These are phyloP conservation scores for Empidonax alnorum DNA, from an alignment of 2,113 vertebrate genomes.

Conservation along the genomic window DNA sequence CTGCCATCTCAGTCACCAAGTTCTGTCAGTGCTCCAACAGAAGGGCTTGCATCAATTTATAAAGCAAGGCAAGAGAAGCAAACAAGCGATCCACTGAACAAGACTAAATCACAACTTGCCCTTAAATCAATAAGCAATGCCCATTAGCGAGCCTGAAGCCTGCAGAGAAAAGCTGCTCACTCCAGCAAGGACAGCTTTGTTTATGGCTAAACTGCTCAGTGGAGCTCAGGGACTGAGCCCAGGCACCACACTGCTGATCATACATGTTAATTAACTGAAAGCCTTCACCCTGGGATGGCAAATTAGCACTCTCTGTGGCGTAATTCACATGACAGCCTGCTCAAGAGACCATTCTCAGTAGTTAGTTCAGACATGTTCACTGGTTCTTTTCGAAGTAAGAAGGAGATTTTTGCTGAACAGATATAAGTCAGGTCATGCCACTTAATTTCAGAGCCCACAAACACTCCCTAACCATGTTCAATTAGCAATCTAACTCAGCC, in stretches of 20 bases:
- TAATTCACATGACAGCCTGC: not conserved
- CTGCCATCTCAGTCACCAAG: not conserved
- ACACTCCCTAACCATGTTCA: not conserved
- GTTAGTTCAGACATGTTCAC: not conserved
- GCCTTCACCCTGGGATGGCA: not conserved
- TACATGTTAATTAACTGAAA: not conserved
- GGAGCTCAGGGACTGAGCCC: not conserved
- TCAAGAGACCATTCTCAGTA: not conserved
- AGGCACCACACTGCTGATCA: not conserved
- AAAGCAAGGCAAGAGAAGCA: not conserved
- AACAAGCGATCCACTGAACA: not conserved
- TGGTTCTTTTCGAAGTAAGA: not conserved
- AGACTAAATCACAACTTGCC: not conserved
- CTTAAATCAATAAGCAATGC: not conserved
- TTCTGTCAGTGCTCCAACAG: not conserved
- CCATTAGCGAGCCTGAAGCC: not conserved
- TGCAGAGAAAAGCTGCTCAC: conserved; percentile 5
- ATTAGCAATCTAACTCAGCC: not conserved
- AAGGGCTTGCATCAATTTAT: not conserved
- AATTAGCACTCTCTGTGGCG: conserved; percentile 9
- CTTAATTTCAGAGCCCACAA: not conserved
- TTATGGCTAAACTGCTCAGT: not conserved
- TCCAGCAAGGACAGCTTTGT: not conserved
- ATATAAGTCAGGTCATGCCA: not conserved
- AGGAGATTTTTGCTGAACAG: not conserved